Percentiles rank a stretch among this genome's conserved stretches.
Evolutionary conservation across 2,113 vertebrate species (phyloP).

Genomic region (Toxotes jaculatrix): DNA sequence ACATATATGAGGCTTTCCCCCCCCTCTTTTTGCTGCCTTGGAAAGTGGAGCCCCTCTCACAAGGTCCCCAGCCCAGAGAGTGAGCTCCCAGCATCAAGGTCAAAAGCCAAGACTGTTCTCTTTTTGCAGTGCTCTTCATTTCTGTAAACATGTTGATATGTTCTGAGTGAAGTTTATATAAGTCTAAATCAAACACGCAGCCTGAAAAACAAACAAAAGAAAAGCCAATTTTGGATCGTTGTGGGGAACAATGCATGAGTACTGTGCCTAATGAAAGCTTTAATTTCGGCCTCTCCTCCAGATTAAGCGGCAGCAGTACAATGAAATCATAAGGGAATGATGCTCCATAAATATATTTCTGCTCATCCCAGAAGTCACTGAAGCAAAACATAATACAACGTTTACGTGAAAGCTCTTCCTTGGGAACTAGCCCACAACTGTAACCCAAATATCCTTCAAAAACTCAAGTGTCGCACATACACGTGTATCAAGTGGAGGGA

Average conservation of each 20-base stretch:
- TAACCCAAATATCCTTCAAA: conserved; percentile 45
- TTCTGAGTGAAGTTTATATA: conserved; percentile 54
- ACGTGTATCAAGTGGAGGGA: conserved; percentile 65
- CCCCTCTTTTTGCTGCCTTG: conserved; percentile 53
- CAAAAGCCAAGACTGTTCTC: conserved; percentile 62
- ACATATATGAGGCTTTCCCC: conserved; percentile 69
- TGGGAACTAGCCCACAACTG: conserved; percentile 46
- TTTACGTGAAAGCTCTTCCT: conserved; percentile 53
- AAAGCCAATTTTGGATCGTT: conserved; percentile 55
- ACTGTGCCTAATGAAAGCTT: conserved; percentile 40
- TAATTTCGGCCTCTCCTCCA: conserved; percentile 49
- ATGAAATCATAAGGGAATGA: conserved; percentile 32
- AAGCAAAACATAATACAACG: conserved; percentile 47
- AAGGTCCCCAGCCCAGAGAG: conserved; percentile 57
- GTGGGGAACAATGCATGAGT: conserved; percentile 36
- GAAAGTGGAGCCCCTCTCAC: conserved; percentile 59
- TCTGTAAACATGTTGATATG: conserved; percentile 83
- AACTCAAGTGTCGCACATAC: conserved; percentile 60
- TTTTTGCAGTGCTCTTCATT: conserved; percentile 72
- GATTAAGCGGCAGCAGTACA: conserved; percentile 55
- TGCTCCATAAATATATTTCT: conserved; percentile 46
- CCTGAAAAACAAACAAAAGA: conserved; percentile 30
- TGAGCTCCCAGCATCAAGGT: conserved; percentile 61
- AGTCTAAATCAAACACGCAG: conserved; percentile 61
- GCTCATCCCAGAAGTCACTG: conserved; percentile 56